A percentile compares a stretch with the other conserved stretches of the same genome.
phyloP scores from a whole-genome alignment of 2,113 vertebrate genomes.

The Speoplatyrhinus poulsoni region DNA sequence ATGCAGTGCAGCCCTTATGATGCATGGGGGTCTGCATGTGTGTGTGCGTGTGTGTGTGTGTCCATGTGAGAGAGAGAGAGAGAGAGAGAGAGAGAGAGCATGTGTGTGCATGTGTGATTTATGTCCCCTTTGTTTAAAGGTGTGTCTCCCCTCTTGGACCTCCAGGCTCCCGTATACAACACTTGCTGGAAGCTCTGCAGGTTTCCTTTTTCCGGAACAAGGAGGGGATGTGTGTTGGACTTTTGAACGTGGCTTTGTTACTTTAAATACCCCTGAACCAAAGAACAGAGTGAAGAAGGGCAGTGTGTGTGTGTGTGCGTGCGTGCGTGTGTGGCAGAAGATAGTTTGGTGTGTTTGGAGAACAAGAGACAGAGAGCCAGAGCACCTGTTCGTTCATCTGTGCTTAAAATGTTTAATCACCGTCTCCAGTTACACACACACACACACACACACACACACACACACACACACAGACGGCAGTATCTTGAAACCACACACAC shows the following conservation, averaged over 20 bases:
- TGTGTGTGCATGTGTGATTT: slow-evolving; percentile 11
- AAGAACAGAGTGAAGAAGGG: slow-evolving; percentile 44
- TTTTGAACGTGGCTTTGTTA: slow-evolving; percentile 52
- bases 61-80: not conserved
- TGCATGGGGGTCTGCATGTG: not conserved
- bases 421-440: slow-evolving; percentile 68
- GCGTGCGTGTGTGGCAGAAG: slow-evolving; percentile 7
- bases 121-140: slow-evolving; percentile 39
- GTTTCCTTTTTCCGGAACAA: slow-evolving; percentile 35
- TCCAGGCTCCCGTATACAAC: slow-evolving; percentile 1
- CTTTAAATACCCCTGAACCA: slow-evolving; percentile 66
- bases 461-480: slow-evolving; percentile 1
- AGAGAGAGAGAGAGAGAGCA: not conserved
- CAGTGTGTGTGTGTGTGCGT: slow-evolving; percentile 24
- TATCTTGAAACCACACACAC: slow-evolving; percentile 9
- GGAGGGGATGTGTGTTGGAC: slow-evolving; percentile 22
- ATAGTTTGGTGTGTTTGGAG: slow-evolving; percentile 21
- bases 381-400: slow-evolving; percentile 79
- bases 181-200: slow-evolving; percentile 21
- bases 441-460: not conserved
- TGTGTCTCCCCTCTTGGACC: slow-evolving; percentile 17
- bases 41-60: not conserved
- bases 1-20: not conserved
- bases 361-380: slow-evolving; percentile 55
- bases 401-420: slow-evolving; percentile 72